phyloP scores from a whole-genome alignment of 2,113 vertebrate species.

The Narcine bancroftii region DNA sequence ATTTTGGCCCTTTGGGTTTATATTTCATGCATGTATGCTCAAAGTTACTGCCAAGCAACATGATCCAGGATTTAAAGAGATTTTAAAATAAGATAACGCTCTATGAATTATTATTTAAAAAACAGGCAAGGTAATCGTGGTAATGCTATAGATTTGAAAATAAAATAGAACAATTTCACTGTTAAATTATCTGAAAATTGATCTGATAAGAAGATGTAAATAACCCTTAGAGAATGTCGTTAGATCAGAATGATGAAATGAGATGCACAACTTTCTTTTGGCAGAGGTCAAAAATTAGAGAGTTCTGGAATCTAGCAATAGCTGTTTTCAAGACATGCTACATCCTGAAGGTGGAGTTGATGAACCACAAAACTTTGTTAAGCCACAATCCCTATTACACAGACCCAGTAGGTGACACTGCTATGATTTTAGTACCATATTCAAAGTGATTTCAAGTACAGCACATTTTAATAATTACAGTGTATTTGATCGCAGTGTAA shows the following conservation, averaged over 20 bases:
- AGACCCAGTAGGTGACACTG: slow-evolving; percentile 33
- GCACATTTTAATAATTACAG: slow-evolving; percentile 33
- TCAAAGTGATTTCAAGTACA: slow-evolving; percentile 24
- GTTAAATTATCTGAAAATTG: slow-evolving; percentile 9
- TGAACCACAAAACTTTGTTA: slow-evolving; percentile 29
- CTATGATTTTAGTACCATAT: slow-evolving; percentile 1
- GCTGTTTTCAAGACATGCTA: not conserved
- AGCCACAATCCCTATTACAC: not conserved
- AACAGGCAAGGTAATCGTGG: not conserved
- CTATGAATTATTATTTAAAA: not conserved
- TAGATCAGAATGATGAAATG: not conserved
- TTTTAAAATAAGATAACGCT: not conserved
- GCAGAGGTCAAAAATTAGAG: not conserved
- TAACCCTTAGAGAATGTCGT: not conserved
- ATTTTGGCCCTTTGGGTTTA: not conserved
- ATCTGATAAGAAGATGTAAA: not conserved
- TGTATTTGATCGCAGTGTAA: slow-evolving; percentile 23
- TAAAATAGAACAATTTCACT: not conserved
- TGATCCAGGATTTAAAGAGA: slow-evolving; percentile 7
- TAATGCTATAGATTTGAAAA: not conserved
- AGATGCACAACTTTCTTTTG: not conserved
- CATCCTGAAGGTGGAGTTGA: not conserved
- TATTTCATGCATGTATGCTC: too few relatives aligned
- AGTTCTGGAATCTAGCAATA: not conserved
- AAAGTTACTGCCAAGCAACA: not conserved